A percentile compares a stretch with the other conserved stretches of the same genome.
Evolutionary conservation across 92 coral and sea anemone species (phyloP).

Genomic region (Galaxea fascicularis): DNA sequence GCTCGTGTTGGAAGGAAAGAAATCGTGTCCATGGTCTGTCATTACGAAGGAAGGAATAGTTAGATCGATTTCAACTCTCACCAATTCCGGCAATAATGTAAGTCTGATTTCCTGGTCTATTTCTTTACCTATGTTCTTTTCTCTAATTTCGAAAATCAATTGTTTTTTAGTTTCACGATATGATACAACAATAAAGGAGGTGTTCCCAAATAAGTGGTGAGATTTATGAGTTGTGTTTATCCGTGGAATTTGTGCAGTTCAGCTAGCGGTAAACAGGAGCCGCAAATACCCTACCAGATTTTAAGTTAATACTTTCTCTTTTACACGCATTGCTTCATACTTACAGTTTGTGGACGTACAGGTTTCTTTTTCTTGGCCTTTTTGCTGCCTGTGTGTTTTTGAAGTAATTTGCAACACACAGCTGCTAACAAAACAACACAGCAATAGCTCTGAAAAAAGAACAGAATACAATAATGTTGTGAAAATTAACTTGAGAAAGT

Average conservation of each 20-base stretch:
- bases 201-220: background rate
- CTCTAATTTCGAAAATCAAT: conserved; percentile 5
- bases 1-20: background rate
- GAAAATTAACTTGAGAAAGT: background rate
- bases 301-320: background rate
- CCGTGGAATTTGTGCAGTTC: background rate
- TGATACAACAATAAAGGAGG: background rate
- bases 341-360: conserved; percentile 77
- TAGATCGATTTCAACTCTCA: background rate
- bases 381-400: conserved; percentile 74
- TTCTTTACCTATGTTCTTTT: background rate
- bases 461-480: background rate
- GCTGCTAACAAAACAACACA: conserved; percentile 76
- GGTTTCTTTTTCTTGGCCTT: conserved; percentile 92
- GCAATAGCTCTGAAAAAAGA: conserved; percentile 70
- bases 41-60: background rate
- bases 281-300: too few relatives aligned
- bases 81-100: background rate
- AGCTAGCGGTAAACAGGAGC: background rate
- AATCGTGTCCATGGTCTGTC: too few relatives aligned
- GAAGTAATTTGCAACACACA: conserved; percentile 75
- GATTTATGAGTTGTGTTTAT: background rate
- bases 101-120: conserved; percentile 4
- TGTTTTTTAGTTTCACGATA: conserved; percentile 3
- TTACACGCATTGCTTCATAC: background rate